Base-by-base conservation (phyloP, 2,888 invertebrate genomes). In the Drosophila buzzatii region DNA sequence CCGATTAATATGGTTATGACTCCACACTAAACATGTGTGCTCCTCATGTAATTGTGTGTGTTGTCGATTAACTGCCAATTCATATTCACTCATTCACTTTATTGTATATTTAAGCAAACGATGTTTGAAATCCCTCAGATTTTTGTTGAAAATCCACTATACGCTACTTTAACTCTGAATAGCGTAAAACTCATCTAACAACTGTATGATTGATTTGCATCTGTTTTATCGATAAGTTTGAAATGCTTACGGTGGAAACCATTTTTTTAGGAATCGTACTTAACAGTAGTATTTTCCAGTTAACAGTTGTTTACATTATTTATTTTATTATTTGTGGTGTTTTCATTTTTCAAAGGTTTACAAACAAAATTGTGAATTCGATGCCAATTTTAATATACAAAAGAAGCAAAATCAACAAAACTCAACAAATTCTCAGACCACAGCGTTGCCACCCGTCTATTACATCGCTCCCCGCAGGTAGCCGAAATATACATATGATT, bases 361-460 rank as follows among this genome's bases (percentile, higher is more conserved):
- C 12, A 6, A 16, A 0, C 16, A 33, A 31, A 42, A 44, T 20
- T 23, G 58, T 27, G 31, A 10, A 10, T 12, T 23, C 7, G 0
- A 35, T 10, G 20, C 10, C 6, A n/a, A 27, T 33, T 33, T 1
- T 6, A 3, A n/a, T 16, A 33, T 8, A 31, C 12, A 9, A 14
- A 31, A 14, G 4, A 31, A 14, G 12, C 1, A 2, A 45, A n/a
- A 9, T 3, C 18, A 18, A 12, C 5, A 3, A 14, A 37, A 37
- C 7, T 35, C 9, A 14, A 39, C 8, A 14, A 20, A 45, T 27
- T 14, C 18, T 20, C 8, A 31, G 12, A 20, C 1, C 23, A 1
- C 39, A 31, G 39, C 33, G 57, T 35, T 67, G 35, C 56, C 65
- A 71, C 57, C 65, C 65, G 52, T 37, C 23, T 12, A 27, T 27